Evolutionary conservation across 2,888 invertebrate genomes (phyloP), one percentile per base, ranked within the genome.

Genomic region (Octonoba sinensis): DNA sequence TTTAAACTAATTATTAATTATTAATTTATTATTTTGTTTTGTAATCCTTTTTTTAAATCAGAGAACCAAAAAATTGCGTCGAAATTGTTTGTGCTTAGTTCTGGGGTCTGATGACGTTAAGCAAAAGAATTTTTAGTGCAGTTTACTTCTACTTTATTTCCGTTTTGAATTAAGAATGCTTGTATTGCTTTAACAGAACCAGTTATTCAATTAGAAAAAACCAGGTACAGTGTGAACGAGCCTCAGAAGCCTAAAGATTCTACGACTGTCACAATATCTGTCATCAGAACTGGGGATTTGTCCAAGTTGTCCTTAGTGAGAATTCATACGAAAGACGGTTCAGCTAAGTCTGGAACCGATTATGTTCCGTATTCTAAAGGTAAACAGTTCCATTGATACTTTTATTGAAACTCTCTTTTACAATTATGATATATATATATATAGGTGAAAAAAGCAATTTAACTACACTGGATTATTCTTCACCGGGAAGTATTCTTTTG

Each of bases 251-350:
- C 85, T 16, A 87, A 86, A 22, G 87, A 88, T 60, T 75, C 86
- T 3, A 83, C 85, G n/a, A 84, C 85, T 13, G 82, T 88, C 56
- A 85, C 85, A 46, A 84, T 89, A 13, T 86, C 87, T 3, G 87
- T 89, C 12, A 76, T 88, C 4, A 85, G 89, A 49, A 79, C 85
- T 8, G 89, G 89, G 16, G 89, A 89, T 84, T 85, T 87, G 13
- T 87, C 87, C 1, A 84, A 85, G 59, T 85, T 86, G 3, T 88
- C 88, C 1, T 84, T 86, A 6, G 87, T 88, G 16, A 85, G 87
- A 56, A 86, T 88, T 16, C 86, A 87, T 76, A 88, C 89, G 2
- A 87, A 88, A 76, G 88, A 88, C 83, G 88, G 88, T 4, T 88
- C 88, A 1, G 89, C 89, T 0, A 86, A 86, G 70, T 87, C 88